A percentile compares a stretch with the other conserved stretches of the same genome.
Conservation (phyloP, 2,888 invertebrate species). For the Thera obeliscata region DNA sequence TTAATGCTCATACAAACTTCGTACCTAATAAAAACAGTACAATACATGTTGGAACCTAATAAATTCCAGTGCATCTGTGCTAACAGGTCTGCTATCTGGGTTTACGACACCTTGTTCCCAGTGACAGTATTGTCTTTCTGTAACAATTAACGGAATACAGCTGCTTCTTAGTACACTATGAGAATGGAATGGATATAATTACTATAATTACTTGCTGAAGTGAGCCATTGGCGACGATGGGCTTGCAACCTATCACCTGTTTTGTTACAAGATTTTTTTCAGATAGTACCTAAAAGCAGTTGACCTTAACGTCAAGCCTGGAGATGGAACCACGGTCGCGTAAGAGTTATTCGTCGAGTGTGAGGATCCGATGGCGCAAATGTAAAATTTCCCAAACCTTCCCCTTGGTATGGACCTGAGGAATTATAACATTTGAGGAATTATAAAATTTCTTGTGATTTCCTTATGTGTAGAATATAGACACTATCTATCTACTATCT, state of each 20-base stretch:
- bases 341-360: too few relatives aligned
- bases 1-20: not conserved
- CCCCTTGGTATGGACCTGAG: too few relatives aligned
- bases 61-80: constrained; percentile 55
- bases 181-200: constrained; percentile 25
- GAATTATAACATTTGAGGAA: too few relatives aligned
- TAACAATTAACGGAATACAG: constrained; percentile 25
- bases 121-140: constrained; percentile 25
- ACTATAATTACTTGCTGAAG: constrained; percentile 12
- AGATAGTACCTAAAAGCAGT: too few relatives aligned
- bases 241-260: not conserved
- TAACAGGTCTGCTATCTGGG: constrained; percentile 75
- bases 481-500: too few relatives aligned
- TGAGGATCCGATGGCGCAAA: too few relatives aligned
- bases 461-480: too few relatives aligned
- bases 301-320: too few relatives aligned
- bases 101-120: constrained; percentile 54
- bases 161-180: constrained; percentile 29
- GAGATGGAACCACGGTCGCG: too few relatives aligned
- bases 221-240: not conserved
- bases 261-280: too few relatives aligned
- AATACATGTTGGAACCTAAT: constrained; percentile 41
- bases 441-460: too few relatives aligned
- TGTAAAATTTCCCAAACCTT: too few relatives aligned
- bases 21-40: constrained; percentile 28